Evolutionary conservation across 2,797 vertebrate genomes (phyloP).

Genomic region (Macroramphosus scolopax): DNA sequence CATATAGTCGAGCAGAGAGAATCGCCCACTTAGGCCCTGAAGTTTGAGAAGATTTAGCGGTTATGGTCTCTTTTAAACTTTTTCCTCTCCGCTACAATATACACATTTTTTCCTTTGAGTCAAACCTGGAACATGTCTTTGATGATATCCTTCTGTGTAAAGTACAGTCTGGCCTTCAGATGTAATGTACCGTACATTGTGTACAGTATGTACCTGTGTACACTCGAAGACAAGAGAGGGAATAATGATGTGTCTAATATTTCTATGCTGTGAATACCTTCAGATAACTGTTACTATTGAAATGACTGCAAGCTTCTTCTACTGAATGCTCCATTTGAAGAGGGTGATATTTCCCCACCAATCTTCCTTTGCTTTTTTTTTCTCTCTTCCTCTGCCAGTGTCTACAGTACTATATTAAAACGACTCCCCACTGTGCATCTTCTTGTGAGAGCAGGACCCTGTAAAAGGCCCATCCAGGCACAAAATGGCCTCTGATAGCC

Average conservation of each 20-base stretch:
- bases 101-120: conserved; percentile 20
- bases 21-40: conserved; percentile 23
- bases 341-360: conserved; percentile 19
- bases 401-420: conserved; percentile 39
- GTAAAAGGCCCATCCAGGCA: conserved; percentile 50
- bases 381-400: conserved; percentile 28
- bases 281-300: conserved; percentile 32
- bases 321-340: conserved; percentile 15
- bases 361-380: conserved; percentile 21
- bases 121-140: no score
- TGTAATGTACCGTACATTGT: no score
- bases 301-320: conserved; percentile 17
- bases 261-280: conserved; percentile 1
- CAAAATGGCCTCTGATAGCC: conserved; percentile 63
- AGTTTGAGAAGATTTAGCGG: background rate
- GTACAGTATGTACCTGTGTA: background rate
- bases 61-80: no score
- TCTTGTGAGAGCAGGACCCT: conserved; percentile 42
- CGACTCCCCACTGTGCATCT: conserved; percentile 44
- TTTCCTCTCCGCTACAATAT: no score
- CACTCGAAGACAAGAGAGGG: background rate
- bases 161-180: conserved; percentile 1
- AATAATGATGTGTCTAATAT: conserved; percentile 2
- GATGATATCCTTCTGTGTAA: background rate
- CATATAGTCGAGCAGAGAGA: background rate